phyloP scores from a whole-genome alignment of 1,140 invertebrate genomes.

The Pogonomyrmex californicus region DNA sequence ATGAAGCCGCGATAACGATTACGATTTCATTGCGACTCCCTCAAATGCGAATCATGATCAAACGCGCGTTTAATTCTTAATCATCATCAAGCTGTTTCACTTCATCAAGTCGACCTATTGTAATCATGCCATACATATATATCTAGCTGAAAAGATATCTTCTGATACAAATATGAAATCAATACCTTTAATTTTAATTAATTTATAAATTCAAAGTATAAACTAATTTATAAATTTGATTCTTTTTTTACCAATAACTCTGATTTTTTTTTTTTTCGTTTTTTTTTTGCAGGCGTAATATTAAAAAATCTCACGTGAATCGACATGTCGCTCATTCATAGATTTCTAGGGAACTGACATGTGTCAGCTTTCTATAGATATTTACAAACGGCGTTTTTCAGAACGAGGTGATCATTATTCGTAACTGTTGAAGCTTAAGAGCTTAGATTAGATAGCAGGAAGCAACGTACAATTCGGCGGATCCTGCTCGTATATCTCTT shows the following conservation, averaged over 20 bases:
- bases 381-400: conserved; percentile 10
- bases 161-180: neutral
- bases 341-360: neutral
- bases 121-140: neutral
- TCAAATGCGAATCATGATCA: conserved; percentile 20
- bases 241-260: neutral
- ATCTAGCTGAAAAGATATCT: neutral
- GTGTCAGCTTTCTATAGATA: neutral
- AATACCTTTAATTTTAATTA: neutral
- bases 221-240: neutral
- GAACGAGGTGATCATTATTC: conserved; percentile 22
- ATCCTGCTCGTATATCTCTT: conserved; percentile 10
- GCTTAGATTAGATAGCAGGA: conserved; percentile 28
- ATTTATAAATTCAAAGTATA: neutral
- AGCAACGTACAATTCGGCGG: neutral
- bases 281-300: neutral
- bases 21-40: neutral
- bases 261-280: neutral
- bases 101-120: neutral
- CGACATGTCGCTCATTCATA: neutral
- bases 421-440: conserved; percentile 45
- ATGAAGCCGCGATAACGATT: conserved; percentile 44
- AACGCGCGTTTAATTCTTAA: conserved; percentile 4
- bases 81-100: neutral
- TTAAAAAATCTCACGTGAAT: neutral